Conservation (phyloP, 2,797 vertebrate genomes). For the Scyliorhinus canicula region DNA sequence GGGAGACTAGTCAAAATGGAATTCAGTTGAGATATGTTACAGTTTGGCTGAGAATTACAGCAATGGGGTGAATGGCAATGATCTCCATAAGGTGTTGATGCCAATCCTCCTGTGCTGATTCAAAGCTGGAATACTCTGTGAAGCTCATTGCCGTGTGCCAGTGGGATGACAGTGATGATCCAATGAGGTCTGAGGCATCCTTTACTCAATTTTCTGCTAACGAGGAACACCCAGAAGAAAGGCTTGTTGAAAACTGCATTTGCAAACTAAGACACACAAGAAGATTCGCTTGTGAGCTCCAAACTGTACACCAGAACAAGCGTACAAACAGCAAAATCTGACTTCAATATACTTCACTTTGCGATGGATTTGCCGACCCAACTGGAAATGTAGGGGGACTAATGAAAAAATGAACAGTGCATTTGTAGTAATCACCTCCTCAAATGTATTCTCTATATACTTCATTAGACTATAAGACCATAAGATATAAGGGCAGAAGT, state of each 20-base stretch:
- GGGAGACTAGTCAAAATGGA: slow-evolving; percentile 7
- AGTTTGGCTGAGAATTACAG: background rate
- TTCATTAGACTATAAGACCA: too few species aligned
- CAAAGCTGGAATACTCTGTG: background rate
- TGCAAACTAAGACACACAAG: background rate
- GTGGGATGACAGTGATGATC: background rate
- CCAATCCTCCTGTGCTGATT: background rate
- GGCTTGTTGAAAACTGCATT: background rate
- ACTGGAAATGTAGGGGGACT: background rate
- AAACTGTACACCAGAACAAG: background rate
- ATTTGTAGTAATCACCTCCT: background rate
- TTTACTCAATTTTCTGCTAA: background rate
- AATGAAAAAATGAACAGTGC: background rate
- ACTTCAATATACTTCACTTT: background rate
- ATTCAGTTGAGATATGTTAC: background rate
- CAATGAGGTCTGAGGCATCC: background rate
- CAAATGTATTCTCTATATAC: background rate
- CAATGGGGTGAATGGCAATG: background rate
- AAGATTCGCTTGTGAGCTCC: background rate
- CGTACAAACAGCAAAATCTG: background rate
- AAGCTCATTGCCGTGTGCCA: background rate
- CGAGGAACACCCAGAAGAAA: background rate
- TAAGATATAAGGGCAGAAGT: too few species aligned
- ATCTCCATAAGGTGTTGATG: background rate
- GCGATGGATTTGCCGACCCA: background rate